Percentiles rank a stretch among this genome's conserved stretches.
Conservation (phyloP, 2,888 invertebrate genomes). For the Patella caerulea region DNA sequence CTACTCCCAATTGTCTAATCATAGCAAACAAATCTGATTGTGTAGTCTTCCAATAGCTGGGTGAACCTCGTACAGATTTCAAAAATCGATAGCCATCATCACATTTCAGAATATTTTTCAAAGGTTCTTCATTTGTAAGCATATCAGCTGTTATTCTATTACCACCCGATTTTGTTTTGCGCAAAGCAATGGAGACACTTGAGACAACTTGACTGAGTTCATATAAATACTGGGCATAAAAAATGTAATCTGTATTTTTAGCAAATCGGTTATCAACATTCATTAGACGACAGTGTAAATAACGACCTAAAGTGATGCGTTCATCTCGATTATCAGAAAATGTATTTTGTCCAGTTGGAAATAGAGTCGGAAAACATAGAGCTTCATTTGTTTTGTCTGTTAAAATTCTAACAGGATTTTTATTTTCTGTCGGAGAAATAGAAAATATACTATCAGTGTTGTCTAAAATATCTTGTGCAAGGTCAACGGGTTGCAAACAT, state of each 20-base stretch:
- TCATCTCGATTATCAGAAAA: constrained; percentile 16
- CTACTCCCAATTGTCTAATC: constrained; percentile 43
- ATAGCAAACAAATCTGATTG: constrained; percentile 37
- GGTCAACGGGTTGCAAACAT: too few species aligned
- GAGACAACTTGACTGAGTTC: constrained; percentile 27
- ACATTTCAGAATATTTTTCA: constrained; percentile 16
- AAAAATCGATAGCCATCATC: constrained; percentile 29
- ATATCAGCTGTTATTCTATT: constrained; percentile 17
- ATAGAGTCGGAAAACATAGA: constrained; percentile 28
- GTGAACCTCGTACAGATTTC: constrained; percentile 23
- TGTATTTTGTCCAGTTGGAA: constrained; percentile 22
- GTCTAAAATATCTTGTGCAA: constrained; percentile 13
- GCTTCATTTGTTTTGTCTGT: constrained; percentile 24
- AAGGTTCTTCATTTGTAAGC: constrained; percentile 15
- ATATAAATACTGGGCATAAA: constrained; percentile 28
- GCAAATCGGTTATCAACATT: constrained; percentile 25
- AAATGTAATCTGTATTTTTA: constrained; percentile 24
- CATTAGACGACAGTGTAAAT: constrained; percentile 24
- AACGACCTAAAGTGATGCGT: constrained; percentile 13
- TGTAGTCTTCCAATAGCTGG: constrained; percentile 7
- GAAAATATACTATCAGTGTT: constrained; percentile 23
- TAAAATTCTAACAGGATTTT: constrained; percentile 24
- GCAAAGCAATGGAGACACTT: background rate
- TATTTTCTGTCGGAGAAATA: constrained; percentile 32
- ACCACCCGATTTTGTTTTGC: constrained; percentile 21